These are phyloP conservation scores for Craniophora ligustri DNA, from an alignment of 2,888 invertebrate species.

Conservation along the genomic window DNA sequence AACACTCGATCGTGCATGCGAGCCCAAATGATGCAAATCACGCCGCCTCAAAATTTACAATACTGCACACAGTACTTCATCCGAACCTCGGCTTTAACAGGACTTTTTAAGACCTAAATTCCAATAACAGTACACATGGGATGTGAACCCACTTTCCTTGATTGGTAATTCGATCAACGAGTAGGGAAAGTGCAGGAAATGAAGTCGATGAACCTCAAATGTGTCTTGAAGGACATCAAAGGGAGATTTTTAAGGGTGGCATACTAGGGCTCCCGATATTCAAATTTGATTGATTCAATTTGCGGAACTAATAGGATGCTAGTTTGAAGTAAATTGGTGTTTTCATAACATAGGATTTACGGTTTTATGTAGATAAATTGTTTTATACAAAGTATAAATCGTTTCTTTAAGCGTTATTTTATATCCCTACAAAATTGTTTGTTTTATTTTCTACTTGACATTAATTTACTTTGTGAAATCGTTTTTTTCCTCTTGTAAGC, in stretches of 20 bases:
- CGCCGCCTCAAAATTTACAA: conserved; percentile 28
- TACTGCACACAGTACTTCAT: conserved; percentile 11
- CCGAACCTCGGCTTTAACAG: conserved; percentile 14
- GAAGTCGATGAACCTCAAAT: conserved; percentile 55
- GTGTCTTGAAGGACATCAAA: conserved; percentile 35
- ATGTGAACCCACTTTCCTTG: conserved; percentile 65
- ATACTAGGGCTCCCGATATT: conserved; percentile 27
- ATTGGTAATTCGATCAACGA: conserved; percentile 70
- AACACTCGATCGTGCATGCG: conserved; percentile 32
- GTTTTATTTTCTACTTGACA: no score
- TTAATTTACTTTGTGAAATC: no score
- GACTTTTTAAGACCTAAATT: conserved; percentile 24
- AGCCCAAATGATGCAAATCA: conserved; percentile 50
- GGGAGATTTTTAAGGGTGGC: conserved; percentile 41
- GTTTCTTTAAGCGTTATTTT: no score
- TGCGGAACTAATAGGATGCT: conserved; percentile 25
- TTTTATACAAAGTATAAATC: no score
- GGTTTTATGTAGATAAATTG: no score
- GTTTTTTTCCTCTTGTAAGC: no score
- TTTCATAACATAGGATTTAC: conserved; percentile 1
- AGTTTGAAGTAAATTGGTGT: conserved; percentile 12
- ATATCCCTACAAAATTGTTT: no score
- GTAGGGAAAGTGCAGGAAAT: conserved; percentile 67
- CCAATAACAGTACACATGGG: conserved; percentile 26
- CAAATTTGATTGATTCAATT: conserved; percentile 49